Base-by-base conservation (phyloP, 2,797 vertebrate genomes). In the Anguilla marmorata region DNA sequence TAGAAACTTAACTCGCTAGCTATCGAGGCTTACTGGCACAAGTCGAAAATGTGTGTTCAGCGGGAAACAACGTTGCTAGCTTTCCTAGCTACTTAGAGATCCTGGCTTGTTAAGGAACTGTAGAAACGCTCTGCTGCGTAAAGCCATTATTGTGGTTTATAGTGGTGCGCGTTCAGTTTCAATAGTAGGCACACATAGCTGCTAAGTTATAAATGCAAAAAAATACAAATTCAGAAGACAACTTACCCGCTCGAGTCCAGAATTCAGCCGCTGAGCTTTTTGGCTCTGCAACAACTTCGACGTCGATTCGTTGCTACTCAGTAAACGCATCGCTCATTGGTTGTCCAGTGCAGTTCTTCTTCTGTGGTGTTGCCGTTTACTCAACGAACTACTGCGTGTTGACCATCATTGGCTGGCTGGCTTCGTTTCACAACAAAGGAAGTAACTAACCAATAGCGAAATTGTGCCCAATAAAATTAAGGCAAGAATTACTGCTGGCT, bases 301-400 rank as follows among this genome's bases (percentile, higher is more conserved):
- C 9, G 90, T 86, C 89, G 91, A 94, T 95, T 96, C 93, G 95
- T 54, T 66, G 27, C 30, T 0, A 0, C 2, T 72, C 16, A 94
- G 93, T 93, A 94, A 92, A 0, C 52, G 7, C 14, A 12, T 27
- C 19, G 0, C 0, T 82, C 8, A 95, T 95, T 95, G 94, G 94
- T 0, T 33, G 1, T 8, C 56, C 56, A 37, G 2, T 50, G 86
- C 8, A 45, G 56, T 85, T 89, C 45, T 84, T 41, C 82, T 74
- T 89, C 63, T 41, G 14, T 87, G 82, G 86, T 84, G 74, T 56
- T 69, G 11, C 72, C 14, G 3, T 27, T 24, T 8, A 7, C 41
- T 24, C 19, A 9, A n/a, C 1, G 9, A 50, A n/a, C 41, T 82
- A 11, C 1, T 82, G 41, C 7, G 79, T 82, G 79, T 82, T 54